Evolutionary conservation across 2,888 invertebrate species (phyloP).

Genomic region (Agonopterix alstromeriana): DNA sequence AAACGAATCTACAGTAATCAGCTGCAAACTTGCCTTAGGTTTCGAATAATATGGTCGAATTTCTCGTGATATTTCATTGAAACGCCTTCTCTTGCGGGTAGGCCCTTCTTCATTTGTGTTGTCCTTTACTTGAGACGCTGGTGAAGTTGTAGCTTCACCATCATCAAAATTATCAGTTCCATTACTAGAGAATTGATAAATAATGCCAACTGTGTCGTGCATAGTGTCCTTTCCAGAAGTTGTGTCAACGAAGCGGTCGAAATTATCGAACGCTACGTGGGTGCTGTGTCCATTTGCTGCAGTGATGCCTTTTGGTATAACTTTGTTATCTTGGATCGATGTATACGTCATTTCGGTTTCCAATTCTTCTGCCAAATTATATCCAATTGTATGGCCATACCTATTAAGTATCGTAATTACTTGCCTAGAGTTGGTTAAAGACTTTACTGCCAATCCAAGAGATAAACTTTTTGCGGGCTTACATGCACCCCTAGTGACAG

Average conservation of each 20-base stretch:
- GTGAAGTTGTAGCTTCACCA: too few relatives aligned
- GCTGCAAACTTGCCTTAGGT: too few relatives aligned
- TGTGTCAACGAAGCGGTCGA: constrained; percentile 29
- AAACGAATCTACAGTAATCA: too few relatives aligned
- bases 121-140: too few relatives aligned
- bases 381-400: constrained; percentile 9
- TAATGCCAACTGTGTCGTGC: constrained; percentile 11
- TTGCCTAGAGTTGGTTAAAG: constrained; percentile 4
- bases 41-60: too few relatives aligned
- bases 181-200: neutral
- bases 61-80: too few relatives aligned
- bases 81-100: too few relatives aligned
- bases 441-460: neutral
- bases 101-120: too few relatives aligned
- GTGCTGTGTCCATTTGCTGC: constrained; percentile 11
- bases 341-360: constrained; percentile 4
- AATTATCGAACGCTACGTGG: constrained; percentile 19
- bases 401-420: constrained; percentile 8
- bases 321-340: neutral
- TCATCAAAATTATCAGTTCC: too few relatives aligned
- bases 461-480: neutral
- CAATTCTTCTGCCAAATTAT: constrained; percentile 6
- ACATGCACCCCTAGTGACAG: neutral
- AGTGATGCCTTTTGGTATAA: constrained; percentile 6
- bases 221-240: constrained; percentile 29